Evolutionary conservation across 23 tunicate genomes (phyloP), one percentile per base, ranked within the genome.

Genomic region (Ciona savignyi): DNA sequence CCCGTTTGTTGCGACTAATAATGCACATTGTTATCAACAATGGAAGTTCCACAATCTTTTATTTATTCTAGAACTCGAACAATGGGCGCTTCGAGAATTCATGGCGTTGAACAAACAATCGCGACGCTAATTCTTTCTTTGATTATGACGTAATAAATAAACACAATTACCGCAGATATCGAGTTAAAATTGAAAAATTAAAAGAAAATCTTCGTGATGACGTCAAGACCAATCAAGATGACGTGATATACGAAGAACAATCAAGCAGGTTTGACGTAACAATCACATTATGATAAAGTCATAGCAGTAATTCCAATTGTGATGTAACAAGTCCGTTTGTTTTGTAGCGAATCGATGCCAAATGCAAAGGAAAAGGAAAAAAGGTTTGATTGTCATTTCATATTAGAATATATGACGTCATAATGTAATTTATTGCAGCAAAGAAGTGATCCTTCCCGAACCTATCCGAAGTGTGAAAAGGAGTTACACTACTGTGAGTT

Each of bases 401-500:
- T 42, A 42, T 42, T 42, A 42, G 9, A 42, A n/a, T n/a, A n/a
- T n/a, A n/a, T n/a, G n/a, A 42, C 56, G 56, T 42, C 15, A 42
- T 42, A 42, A 9, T 42, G 9, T 42, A 42, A 6, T 6, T 42
- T 42, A 6, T 42, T 6, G 56, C 56, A 42, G 9, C 11, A 15
- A 42, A 9, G 15, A 42, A 15, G 15, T 15, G 56, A 42, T 42
- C 56, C 56, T 9, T 6, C 11, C 56, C 56, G 56, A 42, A 42
- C 56, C 56, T 42, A 4, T 35, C 24, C 73, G 73, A 3, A 29
- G 73, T 30, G 73, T 69, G 23, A 34, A 69, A 69, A 2, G 73
- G 33, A 69, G 73, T 69, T 69, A 31, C 51, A 69, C 73, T 3
- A 69, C 73, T 19, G 73, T 69, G 33, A 33, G 73, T 33, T 6